phyloP scores from a whole-genome alignment of 92 coral and sea anemone genomes.

The Phenganax marumi region DNA sequence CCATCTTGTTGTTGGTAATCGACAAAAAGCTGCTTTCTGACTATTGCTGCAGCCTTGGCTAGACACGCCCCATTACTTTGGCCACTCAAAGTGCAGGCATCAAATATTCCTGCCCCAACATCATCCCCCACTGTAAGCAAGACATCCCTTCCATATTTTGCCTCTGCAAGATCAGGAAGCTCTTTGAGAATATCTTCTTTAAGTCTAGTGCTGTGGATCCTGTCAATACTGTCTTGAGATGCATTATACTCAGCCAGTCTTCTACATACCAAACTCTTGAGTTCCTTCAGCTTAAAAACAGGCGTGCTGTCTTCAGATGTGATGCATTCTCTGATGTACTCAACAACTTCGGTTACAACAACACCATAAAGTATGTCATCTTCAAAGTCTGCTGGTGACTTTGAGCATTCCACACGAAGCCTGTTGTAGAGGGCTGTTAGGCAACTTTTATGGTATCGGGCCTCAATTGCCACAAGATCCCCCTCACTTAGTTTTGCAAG shows the following conservation, averaged over 20 bases:
- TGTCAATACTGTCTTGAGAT: not conserved
- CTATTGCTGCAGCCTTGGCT: not conserved
- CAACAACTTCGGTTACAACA: conserved; percentile 13
- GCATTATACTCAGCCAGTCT: conserved; percentile 17
- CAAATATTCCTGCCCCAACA: conserved; percentile 22
- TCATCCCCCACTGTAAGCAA: conserved; percentile 13
- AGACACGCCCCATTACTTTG: conserved; percentile 4
- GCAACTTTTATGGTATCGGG: conserved; percentile 26
- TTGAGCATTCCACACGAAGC: conserved; percentile 15
- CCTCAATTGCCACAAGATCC: conserved; percentile 21
- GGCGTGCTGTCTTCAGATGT: conserved; percentile 5
- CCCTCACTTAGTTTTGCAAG: conserved; percentile 30
- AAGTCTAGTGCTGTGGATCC: conserved; percentile 26
- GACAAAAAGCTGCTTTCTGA: conserved; percentile 23
- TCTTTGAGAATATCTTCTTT: conserved; percentile 41
- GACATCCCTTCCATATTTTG: conserved; percentile 33
- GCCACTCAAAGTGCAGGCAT: conserved; percentile 10
- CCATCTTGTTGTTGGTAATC: not conserved
- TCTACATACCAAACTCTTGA: not conserved
- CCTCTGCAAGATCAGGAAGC: conserved; percentile 40
- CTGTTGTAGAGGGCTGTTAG: conserved; percentile 24
- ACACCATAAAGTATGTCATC: conserved; percentile 16
- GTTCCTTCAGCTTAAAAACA: conserved; percentile 18
- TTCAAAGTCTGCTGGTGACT: conserved; percentile 21
- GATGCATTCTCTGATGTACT: conserved; percentile 1